A percentile compares a stretch with the other conserved stretches of the same genome.
phyloP scores from a whole-genome alignment of 2,797 vertebrate species.

The Hippopotamyrus pictus region DNA sequence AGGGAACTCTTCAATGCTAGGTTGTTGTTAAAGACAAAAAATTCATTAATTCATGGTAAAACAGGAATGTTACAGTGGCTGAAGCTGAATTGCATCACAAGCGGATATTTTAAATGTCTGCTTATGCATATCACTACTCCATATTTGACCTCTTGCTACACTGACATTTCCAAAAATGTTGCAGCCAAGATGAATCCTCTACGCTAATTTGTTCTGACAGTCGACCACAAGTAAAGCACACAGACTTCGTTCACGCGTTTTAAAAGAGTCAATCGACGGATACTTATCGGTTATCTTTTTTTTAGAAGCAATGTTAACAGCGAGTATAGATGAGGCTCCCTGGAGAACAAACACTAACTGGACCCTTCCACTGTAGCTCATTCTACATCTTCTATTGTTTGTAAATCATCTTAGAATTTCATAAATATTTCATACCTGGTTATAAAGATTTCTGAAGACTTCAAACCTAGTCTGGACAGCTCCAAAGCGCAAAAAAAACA shows the following conservation, averaged over 20 bases:
- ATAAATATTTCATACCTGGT: not conserved
- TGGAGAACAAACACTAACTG: not conserved
- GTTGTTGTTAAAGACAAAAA: not conserved
- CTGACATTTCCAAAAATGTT: not conserved
- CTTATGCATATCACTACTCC: constrained; percentile 40
- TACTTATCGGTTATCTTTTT: not conserved
- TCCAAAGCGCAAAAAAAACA: not conserved
- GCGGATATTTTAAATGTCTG: constrained; percentile 29
- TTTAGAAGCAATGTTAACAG: not conserved
- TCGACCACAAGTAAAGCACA: not conserved
- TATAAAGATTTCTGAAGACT: not conserved
- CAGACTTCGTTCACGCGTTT: not conserved
- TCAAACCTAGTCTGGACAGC: not conserved
- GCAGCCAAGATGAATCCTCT: not conserved
- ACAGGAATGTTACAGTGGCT: constrained; percentile 36
- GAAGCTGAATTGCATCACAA: constrained; percentile 27
- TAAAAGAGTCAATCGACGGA: constrained; percentile 1
- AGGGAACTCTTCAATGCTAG: not conserved
- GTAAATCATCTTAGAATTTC: not conserved
- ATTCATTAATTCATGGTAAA: constrained; percentile 25
- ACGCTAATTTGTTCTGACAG: not conserved
- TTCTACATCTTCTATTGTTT: not conserved
- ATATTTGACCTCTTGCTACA: constrained; percentile 25
- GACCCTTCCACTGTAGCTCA: not conserved
- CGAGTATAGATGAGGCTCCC: not conserved